Base-by-base conservation (phyloP, 2,888 invertebrate species). In the Spicauda simplicius region DNA sequence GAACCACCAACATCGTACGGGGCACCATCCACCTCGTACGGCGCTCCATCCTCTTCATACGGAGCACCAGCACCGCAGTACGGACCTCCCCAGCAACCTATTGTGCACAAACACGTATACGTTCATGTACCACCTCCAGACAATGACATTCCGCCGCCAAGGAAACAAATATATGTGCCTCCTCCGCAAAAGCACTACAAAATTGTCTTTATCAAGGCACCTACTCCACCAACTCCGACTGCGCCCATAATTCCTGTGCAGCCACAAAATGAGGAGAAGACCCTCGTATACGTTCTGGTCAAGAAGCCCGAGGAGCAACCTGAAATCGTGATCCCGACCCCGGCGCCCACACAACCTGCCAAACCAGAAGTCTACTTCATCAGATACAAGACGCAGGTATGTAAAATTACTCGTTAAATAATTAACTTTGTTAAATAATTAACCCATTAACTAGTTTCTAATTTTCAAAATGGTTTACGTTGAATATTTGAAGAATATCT, bases 301-400 rank as follows among this genome's bases (percentile, higher is more conserved):
- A 97, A 97, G 95, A 97, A 97, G 85, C 97, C 97, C 14, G 97
- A 97, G 84, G 96, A 97, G 73, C 96, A 96, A 77, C 97, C 97
- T 61, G 97, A 97, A 69, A 94, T 97, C 71, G 94, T 95, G 55
- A 95, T 97, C 74, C 97, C 97, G 1, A 96, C 97, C 12, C 96
- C 96, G 3, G 95, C 96, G 56, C 97, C 97, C 54, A 97, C 97
- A 48, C 97, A 97, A 81, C 97, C 97, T 57, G 96, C 96, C 93
- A 97, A 97, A 86, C 97, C 97, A 7, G 97, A 97, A 93, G 97
- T 97, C 64, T 97, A 97, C 94, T 97, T 97, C 94, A 97, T 97
- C 94, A 96, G 97, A 93, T 97, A 97, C 92, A 97, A 97, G 91
- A 96, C 96, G 61, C 96, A 96, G 95, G 96, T 96, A 88, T 82